A percentile compares a stretch with the other conserved stretches of the same genome.
Evolutionary conservation across 2,113 vertebrate species (phyloP).

Genomic region (Ammodytes marinus): DNA sequence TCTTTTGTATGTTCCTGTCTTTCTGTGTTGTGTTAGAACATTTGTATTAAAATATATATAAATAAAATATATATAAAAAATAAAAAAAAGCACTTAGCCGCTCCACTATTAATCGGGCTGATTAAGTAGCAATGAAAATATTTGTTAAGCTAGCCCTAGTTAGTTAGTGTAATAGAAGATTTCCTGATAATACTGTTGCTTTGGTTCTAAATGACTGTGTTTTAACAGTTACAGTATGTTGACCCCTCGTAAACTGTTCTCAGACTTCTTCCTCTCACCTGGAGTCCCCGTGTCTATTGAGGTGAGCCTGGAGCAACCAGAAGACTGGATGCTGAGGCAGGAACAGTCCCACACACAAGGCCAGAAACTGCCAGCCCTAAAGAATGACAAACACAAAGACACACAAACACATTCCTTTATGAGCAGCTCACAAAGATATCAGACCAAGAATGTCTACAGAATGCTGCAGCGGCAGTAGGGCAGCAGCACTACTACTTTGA

Average conservation of each 20-base stretch:
- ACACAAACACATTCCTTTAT: neutral
- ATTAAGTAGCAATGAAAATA: neutral
- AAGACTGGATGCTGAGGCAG: conserved; percentile 96
- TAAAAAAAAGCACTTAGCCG: too few relatives aligned
- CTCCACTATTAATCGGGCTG: neutral
- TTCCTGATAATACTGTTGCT: neutral
- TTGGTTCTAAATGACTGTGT: too few relatives aligned
- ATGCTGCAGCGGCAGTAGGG: neutral
- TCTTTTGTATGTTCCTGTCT: too few relatives aligned
- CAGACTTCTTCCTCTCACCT: conserved; percentile 82
- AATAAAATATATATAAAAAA: too few relatives aligned
- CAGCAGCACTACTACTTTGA: neutral
- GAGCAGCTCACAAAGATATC: neutral
- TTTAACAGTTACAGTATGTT: too few relatives aligned
- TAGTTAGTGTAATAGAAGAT: neutral
- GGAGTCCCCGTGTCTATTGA: conserved; percentile 92
- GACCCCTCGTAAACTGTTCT: too few relatives aligned
- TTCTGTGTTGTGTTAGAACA: too few relatives aligned
- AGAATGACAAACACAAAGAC: conserved; percentile 55
- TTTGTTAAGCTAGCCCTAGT: neutral
- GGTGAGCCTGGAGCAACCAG: conserved; percentile 94
- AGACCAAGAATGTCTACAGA: neutral
- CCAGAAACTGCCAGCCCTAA: conserved; percentile 97
- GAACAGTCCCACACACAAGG: conserved; percentile 94
- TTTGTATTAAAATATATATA: too few relatives aligned